A percentile compares a stretch with the other conserved stretches of the same genome.
phyloP scores from a whole-genome alignment of 2,113 vertebrate species.

The Hemiscyllium ocellatum region DNA sequence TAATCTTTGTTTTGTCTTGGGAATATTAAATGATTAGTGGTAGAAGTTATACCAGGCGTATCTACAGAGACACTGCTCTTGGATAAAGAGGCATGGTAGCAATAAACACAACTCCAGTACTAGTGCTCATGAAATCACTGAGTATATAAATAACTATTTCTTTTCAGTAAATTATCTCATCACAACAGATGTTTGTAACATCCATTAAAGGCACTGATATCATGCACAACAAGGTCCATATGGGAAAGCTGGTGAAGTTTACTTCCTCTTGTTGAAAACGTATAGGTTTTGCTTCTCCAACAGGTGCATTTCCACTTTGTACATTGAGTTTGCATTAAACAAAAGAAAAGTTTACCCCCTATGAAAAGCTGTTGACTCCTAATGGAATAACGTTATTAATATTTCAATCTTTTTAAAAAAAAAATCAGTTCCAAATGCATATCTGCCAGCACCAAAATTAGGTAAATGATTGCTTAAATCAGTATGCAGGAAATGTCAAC shows the following conservation, averaged over 20 bases:
- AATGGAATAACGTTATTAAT: no score
- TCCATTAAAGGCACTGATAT: background rate
- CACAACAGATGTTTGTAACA: background rate
- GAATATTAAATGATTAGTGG: no score
- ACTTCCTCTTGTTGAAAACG: background rate
- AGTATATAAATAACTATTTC: background rate
- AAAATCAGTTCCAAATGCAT: no score
- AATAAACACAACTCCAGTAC: no score
- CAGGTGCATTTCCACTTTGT: background rate
- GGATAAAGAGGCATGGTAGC: no score
- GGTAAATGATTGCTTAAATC: no score
- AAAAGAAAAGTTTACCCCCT: background rate
- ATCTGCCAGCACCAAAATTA: background rate
- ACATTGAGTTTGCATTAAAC: background rate
- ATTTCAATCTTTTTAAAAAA: background rate
- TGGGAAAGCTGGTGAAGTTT: background rate
- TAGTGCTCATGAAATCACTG: background rate
- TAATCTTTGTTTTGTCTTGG: no score
- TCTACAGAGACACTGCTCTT: no score
- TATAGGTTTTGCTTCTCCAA: background rate
- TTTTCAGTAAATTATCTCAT: background rate
- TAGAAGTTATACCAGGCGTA: no score
- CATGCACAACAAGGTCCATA: background rate
- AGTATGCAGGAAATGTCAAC: background rate
- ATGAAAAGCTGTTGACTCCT: background rate